Evolutionary conservation across 2,888 invertebrate genomes (phyloP).

Genomic region (Lycophotia porphyrea): DNA sequence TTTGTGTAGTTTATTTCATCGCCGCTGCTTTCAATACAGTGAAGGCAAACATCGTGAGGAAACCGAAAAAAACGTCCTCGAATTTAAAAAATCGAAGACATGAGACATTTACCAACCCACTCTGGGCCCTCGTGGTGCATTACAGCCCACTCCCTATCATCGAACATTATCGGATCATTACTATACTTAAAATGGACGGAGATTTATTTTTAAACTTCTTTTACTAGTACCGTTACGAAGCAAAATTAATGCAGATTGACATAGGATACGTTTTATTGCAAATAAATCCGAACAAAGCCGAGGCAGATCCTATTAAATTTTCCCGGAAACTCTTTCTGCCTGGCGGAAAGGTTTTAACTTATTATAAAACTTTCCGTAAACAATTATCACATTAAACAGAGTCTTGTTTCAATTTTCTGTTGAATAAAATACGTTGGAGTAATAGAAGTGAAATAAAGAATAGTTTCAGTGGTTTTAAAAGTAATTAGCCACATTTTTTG

Average conservation of each 20-base stretch:
- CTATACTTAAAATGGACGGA: too few relatives aligned
- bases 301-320: slow-evolving; percentile 13
- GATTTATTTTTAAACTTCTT: background rate
- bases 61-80: background rate
- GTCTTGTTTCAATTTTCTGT: background rate
- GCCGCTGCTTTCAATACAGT: background rate
- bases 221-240: background rate
- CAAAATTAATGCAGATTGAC: slow-evolving; percentile 17
- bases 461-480: background rate
- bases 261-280: slow-evolving; percentile 14
- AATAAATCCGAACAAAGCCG: slow-evolving; percentile 19
- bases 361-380: slow-evolving; percentile 18
- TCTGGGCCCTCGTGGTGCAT: background rate
- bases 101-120: background rate
- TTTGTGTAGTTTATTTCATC: background rate
- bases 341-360: slow-evolving; percentile 8
- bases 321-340: slow-evolving; percentile 3
- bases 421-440: background rate
- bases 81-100: background rate
- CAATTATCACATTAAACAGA: slow-evolving; percentile 9
- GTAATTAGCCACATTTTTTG: slow-evolving; percentile 43
- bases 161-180: background rate
- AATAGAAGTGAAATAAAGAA: background rate
- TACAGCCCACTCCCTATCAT: background rate
- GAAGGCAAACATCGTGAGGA: background rate